These are phyloP conservation scores for Pseudomyrmex concolor DNA, from an alignment of 1,140 invertebrate genomes.

Conservation along the genomic window DNA sequence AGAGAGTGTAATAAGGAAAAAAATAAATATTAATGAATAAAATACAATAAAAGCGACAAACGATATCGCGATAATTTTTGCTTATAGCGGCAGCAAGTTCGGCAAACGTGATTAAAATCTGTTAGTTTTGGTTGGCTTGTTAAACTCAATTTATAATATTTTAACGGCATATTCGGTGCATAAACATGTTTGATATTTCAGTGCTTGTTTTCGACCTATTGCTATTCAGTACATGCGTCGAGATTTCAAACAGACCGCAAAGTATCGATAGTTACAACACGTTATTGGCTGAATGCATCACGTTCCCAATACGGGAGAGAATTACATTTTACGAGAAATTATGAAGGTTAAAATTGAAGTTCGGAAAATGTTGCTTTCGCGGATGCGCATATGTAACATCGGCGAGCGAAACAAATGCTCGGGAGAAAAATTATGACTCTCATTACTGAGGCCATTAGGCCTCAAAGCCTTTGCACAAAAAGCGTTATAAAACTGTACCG, in stretches of 20 bases:
- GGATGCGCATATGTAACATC: not conserved
- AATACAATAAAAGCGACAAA: too few species aligned
- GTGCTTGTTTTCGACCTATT: not conserved
- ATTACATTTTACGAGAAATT: conserved; percentile 28
- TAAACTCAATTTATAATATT: conserved; percentile 7
- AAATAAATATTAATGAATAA: too few species aligned
- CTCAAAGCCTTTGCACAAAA: not conserved
- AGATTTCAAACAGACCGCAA: not conserved
- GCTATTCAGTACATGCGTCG: not conserved
- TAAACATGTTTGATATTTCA: not conserved
- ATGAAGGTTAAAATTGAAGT: conserved; percentile 16
- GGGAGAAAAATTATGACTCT: conserved; percentile 8
- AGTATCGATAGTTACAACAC: not conserved
- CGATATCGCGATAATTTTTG: too few species aligned
- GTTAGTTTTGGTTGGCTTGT: not conserved
- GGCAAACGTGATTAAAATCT: conserved; percentile 6
- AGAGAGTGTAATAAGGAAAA: too few species aligned
- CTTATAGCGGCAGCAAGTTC: not conserved
- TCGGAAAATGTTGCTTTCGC: not conserved
- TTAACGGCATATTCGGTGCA: not conserved
- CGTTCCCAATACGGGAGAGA: not conserved
- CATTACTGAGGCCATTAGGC: not conserved
- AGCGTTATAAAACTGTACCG: conserved; percentile 1
- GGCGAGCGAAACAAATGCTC: not conserved
- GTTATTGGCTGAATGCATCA: not conserved